Evolutionary conservation across 2,888 invertebrate species (phyloP).

Genomic region (Clitarchus hookeri): DNA sequence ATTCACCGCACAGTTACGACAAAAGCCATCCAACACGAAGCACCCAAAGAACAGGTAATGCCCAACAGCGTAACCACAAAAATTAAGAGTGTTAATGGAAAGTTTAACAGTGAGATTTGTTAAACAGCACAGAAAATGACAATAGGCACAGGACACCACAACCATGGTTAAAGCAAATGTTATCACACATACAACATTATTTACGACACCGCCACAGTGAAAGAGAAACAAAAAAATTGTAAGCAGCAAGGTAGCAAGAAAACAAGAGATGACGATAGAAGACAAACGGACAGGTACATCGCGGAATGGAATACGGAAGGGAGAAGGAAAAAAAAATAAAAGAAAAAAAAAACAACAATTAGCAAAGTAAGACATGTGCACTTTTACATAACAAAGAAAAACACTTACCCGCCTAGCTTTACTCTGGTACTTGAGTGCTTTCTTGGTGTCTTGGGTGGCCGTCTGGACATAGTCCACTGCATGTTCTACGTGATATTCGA

Average conservation of each 20-base stretch:
- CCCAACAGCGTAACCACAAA: conserved; percentile 22
- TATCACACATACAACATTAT: neutral
- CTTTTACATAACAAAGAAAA: conserved; percentile 38
- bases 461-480: conserved; percentile 99
- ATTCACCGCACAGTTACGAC: neutral
- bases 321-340: conserved; percentile 16
- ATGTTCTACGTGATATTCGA: conserved; percentile 99
- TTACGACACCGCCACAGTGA: conserved; percentile 24
- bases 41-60: conserved; percentile 26
- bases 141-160: conserved; percentile 35
- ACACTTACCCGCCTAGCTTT: conserved; percentile 98
- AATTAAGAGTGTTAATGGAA: no score
- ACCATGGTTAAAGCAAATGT: conserved; percentile 15
- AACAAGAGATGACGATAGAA: conserved; percentile 21
- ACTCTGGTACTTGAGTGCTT: conserved; percentile 99
- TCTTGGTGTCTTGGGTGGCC: conserved; percentile 99
- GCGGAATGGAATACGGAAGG: conserved; percentile 12
- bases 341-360: conserved; percentile 48
- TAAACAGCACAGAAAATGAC: conserved; percentile 42
- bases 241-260: conserved; percentile 30
- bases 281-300: conserved; percentile 12
- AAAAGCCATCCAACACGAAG: neutral
- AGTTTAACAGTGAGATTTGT: neutral
- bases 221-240: conserved; percentile 24
- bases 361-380: conserved; percentile 52